Evolutionary conservation across 2,888 invertebrate genomes (phyloP), one percentile per base, ranked within the genome.

Genomic region (Euzophera pinguis): DNA sequence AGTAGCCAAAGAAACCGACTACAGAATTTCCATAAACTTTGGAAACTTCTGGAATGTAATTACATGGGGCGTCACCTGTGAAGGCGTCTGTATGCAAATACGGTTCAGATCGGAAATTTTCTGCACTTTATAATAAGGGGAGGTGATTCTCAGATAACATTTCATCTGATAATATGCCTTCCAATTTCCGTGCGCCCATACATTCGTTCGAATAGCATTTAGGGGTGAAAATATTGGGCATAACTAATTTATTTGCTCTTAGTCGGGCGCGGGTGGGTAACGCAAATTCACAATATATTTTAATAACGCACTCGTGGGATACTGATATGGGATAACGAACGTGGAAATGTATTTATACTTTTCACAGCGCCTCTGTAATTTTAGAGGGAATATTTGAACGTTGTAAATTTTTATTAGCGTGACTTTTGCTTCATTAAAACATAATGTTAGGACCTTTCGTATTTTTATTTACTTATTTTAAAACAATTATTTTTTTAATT

Each of bases 281-380:
- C 77, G 77, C 75, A 75, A 68, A 73, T 78, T 75, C 75, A 80
- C 82, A 82, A 85, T 90, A 88, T 85, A 89, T 89, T 88, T 87
- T 87, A 88, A 89, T 90, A 88, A 87, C 75, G 74, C 77, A 79
- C 76, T 78, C 88, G 81, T 84, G 52, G 63, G 86, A 82, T 84
- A 79, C 73, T 81, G 81, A 81, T 84, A 81, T 63, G 10, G 76
- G 67, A 82, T 84, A 84, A 83, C 81, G 81, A 85, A 84, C 77
- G 77, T 76, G 67, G 72, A 75, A 83, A 83, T 72, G 78, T 76
- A 78, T 84, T 86, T 87, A 83, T 86, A 81, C 83, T 79, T 84
- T 75, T 66, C 73, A 69, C 69, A 64, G 71, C 71, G 69, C 75
- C 73, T 75, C 71, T 67, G 72, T 76, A 78, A 78, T 67, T 76